Evolutionary conservation across 2,113 vertebrate species (phyloP), one percentile per base, ranked within the genome.

Genomic region (Panurus biarmicus): DNA sequence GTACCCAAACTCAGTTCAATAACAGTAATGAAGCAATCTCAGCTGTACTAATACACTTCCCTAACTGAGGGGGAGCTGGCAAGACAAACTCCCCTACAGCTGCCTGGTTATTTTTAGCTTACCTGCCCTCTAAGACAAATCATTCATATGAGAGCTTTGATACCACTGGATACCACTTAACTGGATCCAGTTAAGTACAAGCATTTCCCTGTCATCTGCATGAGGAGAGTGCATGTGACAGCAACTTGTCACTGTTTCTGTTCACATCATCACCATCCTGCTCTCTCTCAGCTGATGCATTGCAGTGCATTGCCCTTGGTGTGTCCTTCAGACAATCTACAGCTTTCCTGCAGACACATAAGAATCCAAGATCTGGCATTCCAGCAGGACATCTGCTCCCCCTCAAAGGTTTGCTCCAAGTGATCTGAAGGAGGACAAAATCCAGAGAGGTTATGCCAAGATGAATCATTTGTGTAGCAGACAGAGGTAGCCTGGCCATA

Each of bases 381-480:
- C 50, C 72, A 44, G 56, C 29, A 64, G 76, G 44, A 74, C 15
- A 20, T 16, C 42, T 70, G 35, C 29, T 90, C 36, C 18, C 29
- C 10, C 62, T 17, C 7, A 3, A 1, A 35, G 19, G 14, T 25
- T 75, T 60, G 60, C 24, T 61, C 23, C 20, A 62, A 69, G 42
- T 1, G 14, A 57, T 28, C 66, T n/a, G 31, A 28, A 6, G 26
- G 23, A 84, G 42, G 38, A 77, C 29, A 74, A 81, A 81, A 62
- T 36, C 54, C 28, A 11, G 0, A 65, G 53, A 33, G 7, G 6
- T 51, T 40, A 28, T 1, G 5, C 44, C 7, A 9, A 74, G 69
- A 72, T 2, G 0, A 76, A 40, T 56, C 1, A 11, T 42, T 53
- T 50, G 21, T 70, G 38, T 45, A 53, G 36, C 0, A 45, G 11